Evolutionary conservation across 2,888 invertebrate species (phyloP), one percentile per base, ranked within the genome.

Genomic region (Caenorhabditis virilis): DNA sequence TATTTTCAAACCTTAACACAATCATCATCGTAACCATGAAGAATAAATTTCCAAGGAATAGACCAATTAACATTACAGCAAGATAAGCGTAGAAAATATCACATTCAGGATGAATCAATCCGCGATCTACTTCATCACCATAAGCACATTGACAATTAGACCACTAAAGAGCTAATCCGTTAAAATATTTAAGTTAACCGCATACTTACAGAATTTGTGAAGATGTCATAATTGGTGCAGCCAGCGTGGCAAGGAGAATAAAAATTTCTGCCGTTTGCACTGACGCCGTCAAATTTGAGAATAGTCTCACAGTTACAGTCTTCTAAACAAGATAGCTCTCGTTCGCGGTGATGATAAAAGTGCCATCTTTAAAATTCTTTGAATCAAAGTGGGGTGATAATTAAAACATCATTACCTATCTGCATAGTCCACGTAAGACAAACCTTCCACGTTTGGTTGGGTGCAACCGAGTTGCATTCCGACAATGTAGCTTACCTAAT

Each of bases 181-280:
- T 33, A 38, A 38, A 18, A 35, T 45, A 13, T 35, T n/a, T 16
- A 1, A 36, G 5, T 9, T 16, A 22, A 16, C n/a, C 20, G 18
- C 38, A 25, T 42, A 53, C 61, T 55, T 13, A 72, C 72, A 13
- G 59, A 45, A 48, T 70, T 67, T 2, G 54, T 35, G 25, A 42
- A 57, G 4, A 56, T 18, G 23, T 70, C 56, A 23, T 70, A 76
- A 15, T 54, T 49, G 20, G 60, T 56, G 79, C 90, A 91, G 1
- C 90, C 90, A 2, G 90, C 90, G 76, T 89, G 88, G 82, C 91
- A 91, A 0, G 90, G 89, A 0, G 89, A 89, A 79, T 88, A 90
- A 80, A 87, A 90, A 0, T 88, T 89, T 6, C 85, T 83, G 61
- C 86, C 87, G 61, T 85, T 85, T 2, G 88, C 53, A 46, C 60